A percentile compares a stretch with the other conserved stretches of the same genome.
phyloP scores from a whole-genome alignment of 2,888 invertebrate species.

The Criorhina ranunculi region DNA sequence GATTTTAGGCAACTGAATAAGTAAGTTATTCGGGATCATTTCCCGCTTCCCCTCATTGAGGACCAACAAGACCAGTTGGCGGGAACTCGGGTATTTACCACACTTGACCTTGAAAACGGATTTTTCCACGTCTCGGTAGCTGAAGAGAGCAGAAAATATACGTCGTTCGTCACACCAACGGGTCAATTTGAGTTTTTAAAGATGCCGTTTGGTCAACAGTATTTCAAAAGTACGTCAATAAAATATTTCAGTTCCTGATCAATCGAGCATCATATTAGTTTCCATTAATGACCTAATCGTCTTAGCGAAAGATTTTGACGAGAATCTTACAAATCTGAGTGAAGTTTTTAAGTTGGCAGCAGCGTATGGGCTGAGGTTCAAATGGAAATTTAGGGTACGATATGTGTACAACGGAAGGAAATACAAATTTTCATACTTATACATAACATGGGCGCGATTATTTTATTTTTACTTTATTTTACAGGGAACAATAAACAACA shows the following conservation, averaged over 20 bases:
- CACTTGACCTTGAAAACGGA: constrained; percentile 20
- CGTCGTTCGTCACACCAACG: background rate
- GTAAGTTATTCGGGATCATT: constrained; percentile 79
- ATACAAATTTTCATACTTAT: too few relatives aligned
- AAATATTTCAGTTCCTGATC: background rate
- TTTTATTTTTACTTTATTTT: too few relatives aligned
- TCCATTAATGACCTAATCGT: constrained; percentile 13
- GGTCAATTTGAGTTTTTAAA: background rate
- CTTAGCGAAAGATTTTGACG: background rate
- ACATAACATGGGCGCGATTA: too few relatives aligned
- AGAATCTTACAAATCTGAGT: background rate
- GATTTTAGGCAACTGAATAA: constrained; percentile 81
- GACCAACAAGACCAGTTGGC: constrained; percentile 80
- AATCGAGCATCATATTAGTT: constrained; percentile 1
- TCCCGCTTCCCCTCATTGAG: constrained; percentile 81
- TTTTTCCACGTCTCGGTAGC: constrained; percentile 69
- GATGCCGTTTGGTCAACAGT: background rate
- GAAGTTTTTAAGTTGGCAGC: background rate
- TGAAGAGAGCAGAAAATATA: background rate
- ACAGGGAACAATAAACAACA: too few relatives aligned
- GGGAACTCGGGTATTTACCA: constrained; percentile 73
- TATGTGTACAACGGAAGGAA: too few relatives aligned
- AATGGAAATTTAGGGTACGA: background rate
- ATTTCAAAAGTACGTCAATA: background rate
- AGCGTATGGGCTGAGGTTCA: constrained; percentile 1